Base-by-base conservation (phyloP, 2,888 invertebrate genomes). In the Sarcophaga variegata region DNA sequence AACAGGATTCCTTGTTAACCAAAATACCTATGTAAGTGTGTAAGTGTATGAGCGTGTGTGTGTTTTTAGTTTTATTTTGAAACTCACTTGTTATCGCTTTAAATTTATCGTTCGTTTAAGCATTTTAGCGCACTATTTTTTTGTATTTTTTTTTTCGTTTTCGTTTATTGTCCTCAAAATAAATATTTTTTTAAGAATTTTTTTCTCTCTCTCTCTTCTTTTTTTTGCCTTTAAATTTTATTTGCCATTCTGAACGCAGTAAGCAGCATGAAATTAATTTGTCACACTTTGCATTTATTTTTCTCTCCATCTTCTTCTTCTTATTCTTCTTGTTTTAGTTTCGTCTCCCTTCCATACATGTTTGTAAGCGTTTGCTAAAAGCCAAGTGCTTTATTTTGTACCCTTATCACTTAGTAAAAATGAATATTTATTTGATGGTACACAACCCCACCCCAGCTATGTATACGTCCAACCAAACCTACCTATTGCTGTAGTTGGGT, bases 101-200 rank as follows among this genome's bases (percentile, higher is more conserved):
- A 70, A 47, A 69, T 59, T 64, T 70, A 45, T 45, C 45, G 45
- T 49, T 10, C 37, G 17, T 45, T 25, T 47, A 14, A 14, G 12
- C 12, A 54, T 54, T 20, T 75, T 49, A 45, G n/a, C 5, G 17
- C 5, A 59, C 45, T 10, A 8, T 67, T 77, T 2, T 4, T 60
- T 66, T 11, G 25, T 25, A 8, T 2, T 74, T 78, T 67, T 70
- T 59, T 4, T 72, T 49, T 22, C n/a, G 1, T 83, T 77, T 77
- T 74, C 59, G n/a, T 64, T 82, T 72, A 67, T 81, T 84, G 79
- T 88, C 89, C 89, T 89, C 89, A 92, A 91, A 91, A 91, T 90
- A 90, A 92, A 92, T 92, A 92, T 92, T 92, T 85, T 91, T 89
- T 83, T 90, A 91, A 90, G 14, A 63, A 11, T 74, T 78, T 75